Evolutionary conservation across 2,888 invertebrate genomes (phyloP).

Genomic region (Eucriotettix oculatus): DNA sequence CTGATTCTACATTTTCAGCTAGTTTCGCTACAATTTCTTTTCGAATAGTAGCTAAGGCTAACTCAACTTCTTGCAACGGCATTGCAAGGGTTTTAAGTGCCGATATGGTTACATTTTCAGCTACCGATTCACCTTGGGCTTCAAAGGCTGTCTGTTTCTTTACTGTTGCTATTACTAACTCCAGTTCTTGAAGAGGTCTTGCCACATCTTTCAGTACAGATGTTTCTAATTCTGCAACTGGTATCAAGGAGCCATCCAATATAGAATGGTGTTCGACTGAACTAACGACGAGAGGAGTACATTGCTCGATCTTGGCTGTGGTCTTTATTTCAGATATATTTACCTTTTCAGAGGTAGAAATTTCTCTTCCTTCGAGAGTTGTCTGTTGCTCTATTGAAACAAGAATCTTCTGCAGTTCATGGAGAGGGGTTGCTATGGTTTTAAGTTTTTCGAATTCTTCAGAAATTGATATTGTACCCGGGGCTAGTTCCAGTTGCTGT

Average conservation of each 20-base stretch:
- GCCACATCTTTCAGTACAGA: not conserved
- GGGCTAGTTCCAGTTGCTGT: not conserved
- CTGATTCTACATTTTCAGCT: too few relatives aligned
- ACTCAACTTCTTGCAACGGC: conserved; percentile 1
- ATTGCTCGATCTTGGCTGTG: not conserved
- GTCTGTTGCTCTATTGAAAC: conserved; percentile 8
- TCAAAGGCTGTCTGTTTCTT: not conserved
- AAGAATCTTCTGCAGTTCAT: conserved; percentile 18
- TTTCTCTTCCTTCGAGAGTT: conserved; percentile 3
- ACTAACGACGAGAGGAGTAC: not conserved
- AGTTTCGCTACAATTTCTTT: too few relatives aligned
- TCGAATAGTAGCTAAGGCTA: too few relatives aligned
- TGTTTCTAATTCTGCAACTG: too few relatives aligned
- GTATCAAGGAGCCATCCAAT: not conserved
- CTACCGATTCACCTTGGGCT: not conserved
- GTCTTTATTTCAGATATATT: conserved; percentile 17
- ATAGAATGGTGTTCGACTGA: not conserved
- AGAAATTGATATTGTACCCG: not conserved
- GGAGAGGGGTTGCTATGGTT: conserved; percentile 19
- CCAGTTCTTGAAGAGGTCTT: not conserved
- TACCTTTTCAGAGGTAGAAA: conserved; percentile 4
- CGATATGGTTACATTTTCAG: not conserved
- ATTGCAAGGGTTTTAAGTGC: conserved; percentile 10
- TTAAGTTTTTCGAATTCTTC: not conserved
- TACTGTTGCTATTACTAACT: not conserved